A percentile compares a stretch with the other conserved stretches of the same genome.
phyloP scores from a whole-genome alignment of 2,888 invertebrate genomes.

The Balanococcus diminutus region DNA sequence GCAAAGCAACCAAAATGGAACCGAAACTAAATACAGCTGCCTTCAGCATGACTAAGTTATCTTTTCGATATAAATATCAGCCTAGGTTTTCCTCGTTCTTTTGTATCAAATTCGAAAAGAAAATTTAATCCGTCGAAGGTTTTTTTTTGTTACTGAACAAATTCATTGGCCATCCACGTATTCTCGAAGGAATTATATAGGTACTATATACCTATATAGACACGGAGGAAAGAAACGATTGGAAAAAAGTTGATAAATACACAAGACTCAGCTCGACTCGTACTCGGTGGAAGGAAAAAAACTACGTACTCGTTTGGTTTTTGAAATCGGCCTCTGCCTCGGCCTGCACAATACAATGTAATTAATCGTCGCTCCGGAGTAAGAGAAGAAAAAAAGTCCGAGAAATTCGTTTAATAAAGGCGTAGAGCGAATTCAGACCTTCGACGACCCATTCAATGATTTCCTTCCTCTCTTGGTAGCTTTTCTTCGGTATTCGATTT shows the following conservation, averaged over 20 bases:
- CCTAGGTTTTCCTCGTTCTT: background rate
- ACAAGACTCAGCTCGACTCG: background rate
- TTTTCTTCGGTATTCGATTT: constrained; percentile 38
- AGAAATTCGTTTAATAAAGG: constrained; percentile 1
- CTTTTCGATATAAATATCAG: background rate
- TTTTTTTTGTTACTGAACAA: background rate
- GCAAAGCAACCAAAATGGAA: background rate
- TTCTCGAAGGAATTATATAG: background rate
- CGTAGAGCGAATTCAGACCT: background rate
- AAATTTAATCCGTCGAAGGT: background rate
- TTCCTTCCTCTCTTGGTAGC: background rate
- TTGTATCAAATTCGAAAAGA: background rate
- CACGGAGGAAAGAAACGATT: background rate
- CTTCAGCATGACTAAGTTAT: background rate
- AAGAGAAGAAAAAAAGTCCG: background rate
- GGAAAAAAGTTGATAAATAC: background rate
- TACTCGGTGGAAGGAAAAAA: background rate
- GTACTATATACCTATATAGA: background rate
- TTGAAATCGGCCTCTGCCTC: background rate
- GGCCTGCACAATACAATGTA: constrained; percentile 21
- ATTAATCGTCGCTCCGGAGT: background rate
- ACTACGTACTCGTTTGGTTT: background rate
- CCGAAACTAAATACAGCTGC: background rate
- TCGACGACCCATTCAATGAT: background rate
- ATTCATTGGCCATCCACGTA: background rate